Percentiles rank a stretch among this genome's conserved stretches.
Conservation (phyloP, 2,888 invertebrate species). For the Nephrotoma flavescens region DNA sequence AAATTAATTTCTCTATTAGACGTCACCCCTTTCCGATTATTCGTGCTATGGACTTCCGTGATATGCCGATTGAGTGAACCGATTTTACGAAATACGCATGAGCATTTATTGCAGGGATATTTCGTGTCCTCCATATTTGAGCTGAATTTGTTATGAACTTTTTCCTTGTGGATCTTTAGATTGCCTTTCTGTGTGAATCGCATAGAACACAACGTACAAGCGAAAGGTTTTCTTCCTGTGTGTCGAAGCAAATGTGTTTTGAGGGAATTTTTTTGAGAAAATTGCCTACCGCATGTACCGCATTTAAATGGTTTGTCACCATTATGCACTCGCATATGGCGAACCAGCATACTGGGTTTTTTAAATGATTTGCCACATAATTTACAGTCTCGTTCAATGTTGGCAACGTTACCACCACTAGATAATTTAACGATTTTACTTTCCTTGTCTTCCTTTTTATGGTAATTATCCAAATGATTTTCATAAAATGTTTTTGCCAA, state of each 20-base stretch:
- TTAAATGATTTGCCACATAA: background rate
- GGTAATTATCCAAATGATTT: background rate
- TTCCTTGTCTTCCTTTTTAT: background rate
- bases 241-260: background rate
- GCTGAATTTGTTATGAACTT: background rate
- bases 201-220: background rate
- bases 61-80: constrained; percentile 17
- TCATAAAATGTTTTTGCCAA: background rate
- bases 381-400: background rate
- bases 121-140: background rate
- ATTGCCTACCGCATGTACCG: background rate
- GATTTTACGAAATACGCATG: constrained; percentile 15
- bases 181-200: background rate
- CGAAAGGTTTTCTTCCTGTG: background rate
- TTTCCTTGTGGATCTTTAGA: background rate
- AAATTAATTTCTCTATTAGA: background rate
- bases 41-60: constrained; percentile 12
- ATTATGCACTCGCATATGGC: constrained; percentile 16
- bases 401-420: background rate
- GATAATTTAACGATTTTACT: background rate
- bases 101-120: constrained; percentile 2
- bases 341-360: constrained; percentile 9
- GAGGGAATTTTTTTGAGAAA: background rate
- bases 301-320: constrained; percentile 16
- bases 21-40: background rate